Percentiles rank a stretch among this genome's conserved stretches.
Evolutionary conservation across 2,113 vertebrate genomes (phyloP).

Genomic region (Austrofundulus limnaeus): DNA sequence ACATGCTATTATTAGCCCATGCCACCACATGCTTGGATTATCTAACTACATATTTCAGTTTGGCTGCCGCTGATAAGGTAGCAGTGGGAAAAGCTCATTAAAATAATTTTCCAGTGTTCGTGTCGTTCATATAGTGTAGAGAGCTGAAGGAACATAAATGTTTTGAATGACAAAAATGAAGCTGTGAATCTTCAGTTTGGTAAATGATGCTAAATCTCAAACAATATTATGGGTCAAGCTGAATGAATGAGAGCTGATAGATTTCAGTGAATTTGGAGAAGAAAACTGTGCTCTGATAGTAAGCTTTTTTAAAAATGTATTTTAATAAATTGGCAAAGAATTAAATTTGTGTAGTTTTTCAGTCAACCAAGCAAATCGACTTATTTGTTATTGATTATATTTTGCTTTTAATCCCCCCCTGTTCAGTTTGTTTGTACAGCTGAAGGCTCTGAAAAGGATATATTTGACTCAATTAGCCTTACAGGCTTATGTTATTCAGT

Average conservation of each 20-base stretch:
- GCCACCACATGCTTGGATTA: constrained; percentile 68
- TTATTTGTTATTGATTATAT: neutral
- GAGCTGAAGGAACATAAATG: constrained; percentile 48
- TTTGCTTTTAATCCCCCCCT: neutral
- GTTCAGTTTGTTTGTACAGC: constrained; percentile 7
- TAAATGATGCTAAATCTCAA: no score
- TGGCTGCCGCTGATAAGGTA: constrained; percentile 67
- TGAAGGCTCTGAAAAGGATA: no score
- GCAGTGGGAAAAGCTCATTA: constrained; percentile 74
- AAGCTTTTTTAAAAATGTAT: no score
- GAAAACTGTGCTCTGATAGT: no score
- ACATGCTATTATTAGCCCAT: constrained; percentile 72
- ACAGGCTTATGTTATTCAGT: no score
- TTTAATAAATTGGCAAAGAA: neutral
- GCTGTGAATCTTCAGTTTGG: no score
- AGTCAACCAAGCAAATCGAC: no score
- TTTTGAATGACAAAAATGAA: neutral
- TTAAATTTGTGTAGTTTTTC: neutral
- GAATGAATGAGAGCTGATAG: no score
- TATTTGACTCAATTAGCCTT: no score
- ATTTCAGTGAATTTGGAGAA: no score
- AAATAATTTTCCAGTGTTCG: constrained; percentile 70
- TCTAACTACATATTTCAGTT: constrained; percentile 73
- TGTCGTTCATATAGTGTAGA: constrained; percentile 64
- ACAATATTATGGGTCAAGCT: no score